Evolutionary conservation across 2,113 vertebrate species (phyloP).

Genomic region (Grammomys dolichurus): DNA sequence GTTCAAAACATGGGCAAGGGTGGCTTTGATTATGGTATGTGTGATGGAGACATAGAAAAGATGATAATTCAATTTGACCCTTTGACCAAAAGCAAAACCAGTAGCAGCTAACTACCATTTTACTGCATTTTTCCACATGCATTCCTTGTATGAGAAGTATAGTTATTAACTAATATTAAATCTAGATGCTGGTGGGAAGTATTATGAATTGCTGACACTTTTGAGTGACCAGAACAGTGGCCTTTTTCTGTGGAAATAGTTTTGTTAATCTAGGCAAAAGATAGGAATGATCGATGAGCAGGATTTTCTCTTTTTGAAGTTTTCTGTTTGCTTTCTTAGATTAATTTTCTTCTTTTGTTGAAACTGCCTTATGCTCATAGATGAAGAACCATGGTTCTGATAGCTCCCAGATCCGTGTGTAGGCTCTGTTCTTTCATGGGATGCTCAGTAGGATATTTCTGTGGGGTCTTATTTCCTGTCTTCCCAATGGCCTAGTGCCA

Average conservation of each 20-base stretch:
- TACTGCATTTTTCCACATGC: background rate
- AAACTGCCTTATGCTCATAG: background rate
- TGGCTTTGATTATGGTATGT: background rate
- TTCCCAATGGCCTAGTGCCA: background rate
- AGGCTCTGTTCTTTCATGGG: background rate
- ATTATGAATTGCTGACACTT: background rate
- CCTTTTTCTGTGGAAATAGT: background rate
- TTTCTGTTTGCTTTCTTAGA: background rate
- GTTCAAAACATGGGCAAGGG: background rate
- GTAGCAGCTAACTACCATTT: background rate
- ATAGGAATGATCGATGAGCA: background rate
- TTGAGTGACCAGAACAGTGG: background rate
- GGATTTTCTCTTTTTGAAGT: background rate
- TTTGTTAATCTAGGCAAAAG: constrained; percentile 39
- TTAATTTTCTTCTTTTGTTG: background rate
- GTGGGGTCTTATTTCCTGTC: background rate
- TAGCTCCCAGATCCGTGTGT: background rate
- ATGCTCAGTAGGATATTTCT: background rate
- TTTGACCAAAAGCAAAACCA: background rate
- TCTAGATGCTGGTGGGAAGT: background rate
- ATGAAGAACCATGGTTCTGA: background rate
- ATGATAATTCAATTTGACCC: background rate
- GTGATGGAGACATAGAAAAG: background rate
- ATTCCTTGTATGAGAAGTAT: background rate
- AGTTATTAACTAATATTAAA: background rate